Conservation (phyloP, 2,113 vertebrate species). For the Cyanoramphus novaezelandiae region DNA sequence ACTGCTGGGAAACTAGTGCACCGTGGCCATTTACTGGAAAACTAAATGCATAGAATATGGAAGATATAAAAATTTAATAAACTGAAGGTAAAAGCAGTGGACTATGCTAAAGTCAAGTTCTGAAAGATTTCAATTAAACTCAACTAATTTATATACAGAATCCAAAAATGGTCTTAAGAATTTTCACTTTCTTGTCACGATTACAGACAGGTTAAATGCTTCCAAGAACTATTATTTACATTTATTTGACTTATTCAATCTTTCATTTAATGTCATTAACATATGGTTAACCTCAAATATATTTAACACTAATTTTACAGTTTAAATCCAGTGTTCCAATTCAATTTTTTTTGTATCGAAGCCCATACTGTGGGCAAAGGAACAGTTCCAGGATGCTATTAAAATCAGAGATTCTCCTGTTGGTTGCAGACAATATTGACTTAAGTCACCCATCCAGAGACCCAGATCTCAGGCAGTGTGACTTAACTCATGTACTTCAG, state of each 20-base stretch:
- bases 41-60: constrained; percentile 50
- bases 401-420: not conserved
- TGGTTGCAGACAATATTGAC: not conserved
- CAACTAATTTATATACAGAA: not conserved
- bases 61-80: constrained; percentile 62
- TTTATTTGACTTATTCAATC: constrained; percentile 5
- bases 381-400: not conserved
- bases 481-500: not conserved
- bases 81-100: constrained; percentile 20
- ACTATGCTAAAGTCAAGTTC: not conserved
- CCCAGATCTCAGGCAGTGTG: not conserved
- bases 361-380: not conserved
- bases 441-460: not conserved
- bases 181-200: constrained; percentile 20
- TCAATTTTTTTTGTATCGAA: not conserved
- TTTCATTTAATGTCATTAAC: constrained; percentile 55
- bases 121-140: constrained; percentile 7
- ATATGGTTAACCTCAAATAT: constrained; percentile 41
- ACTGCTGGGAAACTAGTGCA: constrained; percentile 64
- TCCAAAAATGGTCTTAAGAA: not conserved
- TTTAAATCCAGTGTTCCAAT: not conserved
- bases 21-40: constrained; percentile 62
- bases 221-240: constrained; percentile 42
- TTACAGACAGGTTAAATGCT: constrained; percentile 14
- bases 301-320: constrained; percentile 26